Evolutionary conservation across 1,140 invertebrate genomes (phyloP).

Genomic region (Macrobrachium rosenbergii): DNA sequence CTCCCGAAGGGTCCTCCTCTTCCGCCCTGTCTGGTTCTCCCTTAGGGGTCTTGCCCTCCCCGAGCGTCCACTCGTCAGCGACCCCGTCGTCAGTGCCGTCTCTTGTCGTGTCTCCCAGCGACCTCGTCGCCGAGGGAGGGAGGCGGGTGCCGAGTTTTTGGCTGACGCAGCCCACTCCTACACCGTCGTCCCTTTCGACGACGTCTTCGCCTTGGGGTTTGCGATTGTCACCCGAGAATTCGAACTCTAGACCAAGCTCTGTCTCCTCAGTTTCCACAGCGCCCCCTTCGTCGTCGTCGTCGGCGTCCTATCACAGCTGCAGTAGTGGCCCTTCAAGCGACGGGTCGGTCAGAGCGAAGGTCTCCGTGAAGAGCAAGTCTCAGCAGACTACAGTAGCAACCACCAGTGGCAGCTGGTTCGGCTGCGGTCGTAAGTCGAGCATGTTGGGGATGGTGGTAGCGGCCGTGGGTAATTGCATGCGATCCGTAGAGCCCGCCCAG

Average conservation of each 20-base stretch:
- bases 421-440: neutral
- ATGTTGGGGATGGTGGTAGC: constrained; percentile 46
- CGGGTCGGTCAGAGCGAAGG: neutral
- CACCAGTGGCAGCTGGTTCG: neutral
- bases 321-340: neutral
- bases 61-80: neutral
- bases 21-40: neutral
- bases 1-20: neutral
- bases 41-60: neutral
- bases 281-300: too few species aligned
- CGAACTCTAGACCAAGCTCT: too few species aligned
- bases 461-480: constrained; percentile 41
- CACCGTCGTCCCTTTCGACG: too few species aligned
- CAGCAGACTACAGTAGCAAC: too few species aligned
- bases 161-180: neutral
- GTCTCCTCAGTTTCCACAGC: too few species aligned
- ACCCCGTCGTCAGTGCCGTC: neutral
- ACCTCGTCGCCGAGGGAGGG: neutral
- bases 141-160: neutral
- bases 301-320: neutral
- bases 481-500: constrained; percentile 32
- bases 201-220: too few species aligned
- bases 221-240: too few species aligned
- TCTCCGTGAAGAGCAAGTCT: neutral
- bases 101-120: neutral